Evolutionary conservation across 2,797 vertebrate species (phyloP).

Genomic region (Intellagama lesueurii): DNA sequence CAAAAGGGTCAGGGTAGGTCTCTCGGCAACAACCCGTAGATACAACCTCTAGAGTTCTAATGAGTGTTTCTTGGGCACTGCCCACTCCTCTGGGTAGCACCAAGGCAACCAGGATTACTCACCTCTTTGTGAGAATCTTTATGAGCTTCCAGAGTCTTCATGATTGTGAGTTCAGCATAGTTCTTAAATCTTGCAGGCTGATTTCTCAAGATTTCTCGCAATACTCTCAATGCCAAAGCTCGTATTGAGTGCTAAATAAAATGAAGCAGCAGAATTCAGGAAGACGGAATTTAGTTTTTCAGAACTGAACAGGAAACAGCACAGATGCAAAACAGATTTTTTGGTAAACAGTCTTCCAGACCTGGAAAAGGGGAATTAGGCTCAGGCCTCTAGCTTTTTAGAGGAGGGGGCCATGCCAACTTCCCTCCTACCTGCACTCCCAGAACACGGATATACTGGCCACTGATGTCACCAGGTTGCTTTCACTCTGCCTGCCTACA

Average conservation of each 20-base stretch:
- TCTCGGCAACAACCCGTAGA: not conserved
- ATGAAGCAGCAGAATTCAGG: conserved; percentile 10
- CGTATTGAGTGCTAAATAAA: conserved; percentile 90
- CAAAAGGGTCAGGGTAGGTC: not conserved
- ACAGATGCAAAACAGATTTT: not conserved
- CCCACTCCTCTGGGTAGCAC: not conserved
- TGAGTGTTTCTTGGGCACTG: not conserved
- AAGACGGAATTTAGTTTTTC: not conserved
- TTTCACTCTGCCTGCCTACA: not conserved
- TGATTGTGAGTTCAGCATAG: conserved; percentile 97
- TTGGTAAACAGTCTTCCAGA: conserved; percentile 17
- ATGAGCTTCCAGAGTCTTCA: conserved; percentile 99
- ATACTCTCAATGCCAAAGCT: conserved; percentile 91
- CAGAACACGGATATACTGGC: not conserved
- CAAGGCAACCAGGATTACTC: conserved; percentile 40
- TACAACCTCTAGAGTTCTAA: no score
- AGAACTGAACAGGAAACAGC: conserved; percentile 5
- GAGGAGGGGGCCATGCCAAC: not conserved
- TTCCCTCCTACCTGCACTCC: not conserved
- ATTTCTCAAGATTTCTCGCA: conserved; percentile 95
- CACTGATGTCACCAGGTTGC: not conserved
- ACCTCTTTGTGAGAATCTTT: conserved; percentile 99
- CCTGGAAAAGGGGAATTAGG: not conserved
- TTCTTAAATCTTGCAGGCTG: conserved; percentile 98
- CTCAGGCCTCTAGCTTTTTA: not conserved